Evolutionary conservation across 1,140 invertebrate genomes (phyloP).

Genomic region (Zelostemma sp.): DNA sequence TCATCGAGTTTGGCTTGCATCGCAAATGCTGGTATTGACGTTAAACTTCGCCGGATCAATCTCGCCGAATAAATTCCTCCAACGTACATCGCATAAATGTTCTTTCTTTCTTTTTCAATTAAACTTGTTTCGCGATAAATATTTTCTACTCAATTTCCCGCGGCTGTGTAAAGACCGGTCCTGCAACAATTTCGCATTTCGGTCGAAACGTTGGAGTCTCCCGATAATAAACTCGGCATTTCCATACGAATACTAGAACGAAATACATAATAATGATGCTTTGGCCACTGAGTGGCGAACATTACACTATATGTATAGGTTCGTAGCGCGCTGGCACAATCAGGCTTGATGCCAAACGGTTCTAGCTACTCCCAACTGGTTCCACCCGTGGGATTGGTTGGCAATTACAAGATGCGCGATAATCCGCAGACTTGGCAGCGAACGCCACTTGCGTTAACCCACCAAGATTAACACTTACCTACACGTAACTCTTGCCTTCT

Average conservation of each 20-base stretch:
- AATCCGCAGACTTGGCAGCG: constrained; percentile 69
- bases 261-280: constrained; percentile 43
- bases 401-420: constrained; percentile 71
- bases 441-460: constrained; percentile 65
- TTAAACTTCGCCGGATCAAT: no score
- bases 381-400: constrained; percentile 67
- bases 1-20: constrained; percentile 47
- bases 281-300: constrained; percentile 54
- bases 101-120: no score
- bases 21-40: no score
- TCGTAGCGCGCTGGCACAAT: constrained; percentile 58
- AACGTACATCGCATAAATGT: no score
- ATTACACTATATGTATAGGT: constrained; percentile 49
- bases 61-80: no score
- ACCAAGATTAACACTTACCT: constrained; percentile 70
- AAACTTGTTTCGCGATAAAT: no score
- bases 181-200: constrained; percentile 4
- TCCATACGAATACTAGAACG: constrained; percentile 33
- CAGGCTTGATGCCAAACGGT: constrained; percentile 70
- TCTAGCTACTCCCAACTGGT: constrained; percentile 60
- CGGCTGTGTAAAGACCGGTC: background rate
- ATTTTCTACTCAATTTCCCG: no score
- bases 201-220: no score
- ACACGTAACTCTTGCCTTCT: constrained; percentile 63
- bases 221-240: constrained; percentile 12